Evolutionary conservation across 2,113 vertebrate species (phyloP), one percentile per base, ranked within the genome.

Genomic region (Cryptotis parvus): DNA sequence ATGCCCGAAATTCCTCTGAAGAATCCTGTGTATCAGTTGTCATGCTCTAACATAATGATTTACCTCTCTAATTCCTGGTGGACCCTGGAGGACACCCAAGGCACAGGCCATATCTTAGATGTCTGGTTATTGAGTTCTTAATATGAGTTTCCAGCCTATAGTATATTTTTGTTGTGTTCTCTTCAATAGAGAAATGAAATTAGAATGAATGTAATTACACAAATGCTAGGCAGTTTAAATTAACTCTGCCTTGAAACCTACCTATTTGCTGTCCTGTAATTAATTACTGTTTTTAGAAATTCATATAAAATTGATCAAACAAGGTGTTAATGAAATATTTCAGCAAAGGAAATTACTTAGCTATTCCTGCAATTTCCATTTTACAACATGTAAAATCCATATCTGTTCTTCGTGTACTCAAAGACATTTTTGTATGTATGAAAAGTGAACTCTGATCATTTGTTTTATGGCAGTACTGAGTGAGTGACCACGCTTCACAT

Each of bases 241-340:
- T 35, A 94, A 78, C 26, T 73, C 41, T 86, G 27, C 52, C 79
- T 82, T 90, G 49, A 95, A 49, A 45, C 63, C 33, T 88, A 86
- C 26, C 20, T 85, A 20, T 9, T 91, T 6, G 88, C 37, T 75
- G 20, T 4, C 37, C n/a, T 84, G 3, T 72, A 91, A 91, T 91
- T 94, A 84, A 85, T 92, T 74, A 88, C 41, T 65, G 35, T 26
- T 79, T 77, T 75, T 92, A 89, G 84, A 91, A 91, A 91, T 91
- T 87, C 49, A 88, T 82, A 84, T 85, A 82, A 85, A 80, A 92
- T 92, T 69, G 69, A 88, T 77, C 83, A 93, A 78, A 88, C 68
- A 68, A 90, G 16, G 24, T 76, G 33, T 68, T 69, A 82, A 70
- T 86, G 31, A 26, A 89, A 49, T 72, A 86, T 91, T 93, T 41